phyloP scores from a whole-genome alignment of 2,888 invertebrate genomes.

The Napeogenes sylphis region DNA sequence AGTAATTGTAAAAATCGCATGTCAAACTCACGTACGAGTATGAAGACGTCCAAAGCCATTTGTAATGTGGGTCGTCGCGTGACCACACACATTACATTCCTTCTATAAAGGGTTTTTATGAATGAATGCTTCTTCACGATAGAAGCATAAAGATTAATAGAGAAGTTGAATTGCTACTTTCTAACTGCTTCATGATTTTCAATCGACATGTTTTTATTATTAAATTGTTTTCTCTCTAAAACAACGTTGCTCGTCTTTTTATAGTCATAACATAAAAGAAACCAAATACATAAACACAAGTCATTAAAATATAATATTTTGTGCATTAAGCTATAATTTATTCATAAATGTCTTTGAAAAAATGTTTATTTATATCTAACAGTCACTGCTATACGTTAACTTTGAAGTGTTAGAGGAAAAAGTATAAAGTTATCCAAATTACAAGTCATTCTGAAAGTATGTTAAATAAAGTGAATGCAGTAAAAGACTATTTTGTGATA shows the following conservation, averaged over 20 bases:
- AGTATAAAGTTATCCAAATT: conserved; percentile 19
- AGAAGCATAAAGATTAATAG: too few species aligned
- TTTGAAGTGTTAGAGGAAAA: neutral
- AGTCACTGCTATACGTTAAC: neutral
- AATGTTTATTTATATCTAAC: too few species aligned
- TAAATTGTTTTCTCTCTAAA: neutral
- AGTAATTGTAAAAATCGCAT: neutral
- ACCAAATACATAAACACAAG: too few species aligned
- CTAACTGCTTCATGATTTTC: too few species aligned
- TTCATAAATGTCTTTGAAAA: too few species aligned
- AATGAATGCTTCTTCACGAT: neutral
- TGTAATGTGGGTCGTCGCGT: conserved; percentile 16
- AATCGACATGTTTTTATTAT: too few species aligned
- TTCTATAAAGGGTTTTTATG: conserved; percentile 9
- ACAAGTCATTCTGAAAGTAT: conserved; percentile 44
- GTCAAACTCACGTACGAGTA: conserved; percentile 10
- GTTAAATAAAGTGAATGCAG: conserved; percentile 30
- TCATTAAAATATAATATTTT: too few species aligned
- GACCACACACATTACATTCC: conserved; percentile 15
- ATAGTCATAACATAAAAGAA: too few species aligned
- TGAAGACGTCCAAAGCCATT: conserved; percentile 11
- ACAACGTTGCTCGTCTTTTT: neutral
- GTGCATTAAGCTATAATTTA: too few species aligned
- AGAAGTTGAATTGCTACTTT: too few species aligned
- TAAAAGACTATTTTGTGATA: conserved; percentile 5